phyloP scores from a whole-genome alignment of 2,797 vertebrate species.

The Leptatherina wallacei region DNA sequence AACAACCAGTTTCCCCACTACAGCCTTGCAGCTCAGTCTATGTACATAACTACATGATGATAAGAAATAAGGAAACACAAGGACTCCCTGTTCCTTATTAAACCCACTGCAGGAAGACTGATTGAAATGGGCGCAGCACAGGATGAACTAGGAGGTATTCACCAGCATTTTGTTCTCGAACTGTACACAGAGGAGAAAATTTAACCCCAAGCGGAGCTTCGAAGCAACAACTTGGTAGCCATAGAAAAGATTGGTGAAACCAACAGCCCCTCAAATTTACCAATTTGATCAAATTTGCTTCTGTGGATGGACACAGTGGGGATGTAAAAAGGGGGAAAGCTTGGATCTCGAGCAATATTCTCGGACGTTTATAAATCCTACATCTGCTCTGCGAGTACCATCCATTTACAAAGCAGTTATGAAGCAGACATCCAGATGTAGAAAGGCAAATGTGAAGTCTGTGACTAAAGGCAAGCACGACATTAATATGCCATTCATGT shows the following conservation, averaged over 20 bases:
- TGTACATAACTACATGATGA: slow-evolving; percentile 49
- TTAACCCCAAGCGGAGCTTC: slow-evolving; percentile 24
- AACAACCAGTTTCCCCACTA: slow-evolving; percentile 47
- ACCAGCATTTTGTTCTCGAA: slow-evolving; percentile 62
- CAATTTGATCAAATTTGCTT: slow-evolving; percentile 32
- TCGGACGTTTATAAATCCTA: slow-evolving; percentile 30
- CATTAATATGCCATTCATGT: slow-evolving; percentile 52
- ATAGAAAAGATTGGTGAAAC: slow-evolving; percentile 21
- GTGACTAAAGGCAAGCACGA: slow-evolving; percentile 76
- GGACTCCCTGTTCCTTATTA: slow-evolving; percentile 33
- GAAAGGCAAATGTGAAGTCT: slow-evolving; percentile 76
- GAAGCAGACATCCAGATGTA: slow-evolving; percentile 56
- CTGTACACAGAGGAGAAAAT: slow-evolving; percentile 28
- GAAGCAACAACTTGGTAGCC: slow-evolving; percentile 40
- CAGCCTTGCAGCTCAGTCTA: slow-evolving; percentile 45
- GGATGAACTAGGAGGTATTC: slow-evolving; percentile 68
- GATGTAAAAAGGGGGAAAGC: slow-evolving; percentile 16
- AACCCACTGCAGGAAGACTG: slow-evolving; percentile 28
- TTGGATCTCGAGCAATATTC: slow-evolving; percentile 29
- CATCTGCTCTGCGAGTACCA: slow-evolving; percentile 38
- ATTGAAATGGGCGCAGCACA: slow-evolving; percentile 26
- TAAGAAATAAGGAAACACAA: slow-evolving; percentile 11
- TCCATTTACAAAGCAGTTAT: slow-evolving; percentile 37
- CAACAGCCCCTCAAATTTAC: slow-evolving; percentile 24
- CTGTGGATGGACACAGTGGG: slow-evolving; percentile 26